phyloP scores from a whole-genome alignment of 2,797 vertebrate genomes.

The Craterocephalus amniculus region DNA sequence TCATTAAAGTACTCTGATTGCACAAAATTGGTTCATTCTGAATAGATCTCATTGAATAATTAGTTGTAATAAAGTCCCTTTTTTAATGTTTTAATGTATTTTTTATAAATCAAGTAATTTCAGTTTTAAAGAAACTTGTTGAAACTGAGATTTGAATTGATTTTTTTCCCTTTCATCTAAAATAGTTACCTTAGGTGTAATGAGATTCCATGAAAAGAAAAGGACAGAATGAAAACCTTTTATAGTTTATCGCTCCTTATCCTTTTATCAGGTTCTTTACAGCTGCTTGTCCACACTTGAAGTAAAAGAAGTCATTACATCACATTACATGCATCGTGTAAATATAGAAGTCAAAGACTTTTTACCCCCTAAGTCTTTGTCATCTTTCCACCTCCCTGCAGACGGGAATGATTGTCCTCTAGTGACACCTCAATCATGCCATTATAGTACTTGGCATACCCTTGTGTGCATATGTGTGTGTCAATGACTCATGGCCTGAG shows the following conservation, averaged over 20 bases:
- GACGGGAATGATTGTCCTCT: conserved; percentile 28
- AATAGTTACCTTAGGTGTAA: not conserved
- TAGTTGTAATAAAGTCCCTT: no score
- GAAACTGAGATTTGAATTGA: no score
- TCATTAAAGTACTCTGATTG: no score
- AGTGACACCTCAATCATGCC: conserved; percentile 30
- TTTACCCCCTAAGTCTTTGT: conserved; percentile 14
- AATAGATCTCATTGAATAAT: no score
- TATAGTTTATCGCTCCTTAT: no score
- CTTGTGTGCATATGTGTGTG: conserved; percentile 30
- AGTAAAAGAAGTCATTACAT: conserved; percentile 23
- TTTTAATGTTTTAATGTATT: no score
- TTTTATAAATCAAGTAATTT: no score
- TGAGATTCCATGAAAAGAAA: not conserved
- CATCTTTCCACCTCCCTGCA: conserved; percentile 26
- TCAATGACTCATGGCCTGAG: conserved; percentile 54
- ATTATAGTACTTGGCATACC: conserved; percentile 41
- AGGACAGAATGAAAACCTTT: not conserved
- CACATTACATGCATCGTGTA: conserved; percentile 11
- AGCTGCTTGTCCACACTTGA: not conserved
- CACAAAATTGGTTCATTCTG: no score
- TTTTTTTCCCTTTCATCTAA: not conserved
- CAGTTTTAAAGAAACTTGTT: no score
- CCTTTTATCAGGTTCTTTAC: not conserved
- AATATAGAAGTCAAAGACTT: conserved; percentile 38